A percentile compares a stretch with the other conserved stretches of the same genome.
phyloP scores from a whole-genome alignment of 30 jellyfish, hydroid and myxozoan species.

The Aurelia sp. region DNA sequence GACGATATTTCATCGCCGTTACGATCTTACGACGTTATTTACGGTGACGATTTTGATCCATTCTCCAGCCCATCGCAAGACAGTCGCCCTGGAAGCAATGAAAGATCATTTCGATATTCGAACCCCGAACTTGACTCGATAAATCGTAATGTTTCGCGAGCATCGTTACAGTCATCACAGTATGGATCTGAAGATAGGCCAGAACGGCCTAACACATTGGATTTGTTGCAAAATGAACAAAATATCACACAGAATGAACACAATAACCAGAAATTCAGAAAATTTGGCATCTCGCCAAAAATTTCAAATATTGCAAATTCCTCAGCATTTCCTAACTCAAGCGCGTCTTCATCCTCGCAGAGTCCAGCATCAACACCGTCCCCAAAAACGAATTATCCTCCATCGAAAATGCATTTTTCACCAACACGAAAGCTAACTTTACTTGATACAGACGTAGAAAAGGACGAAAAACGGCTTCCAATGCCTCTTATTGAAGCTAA shows the following conservation, averaged over 20 bases:
- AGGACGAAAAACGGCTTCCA: slow-evolving; percentile 39
- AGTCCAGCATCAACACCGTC: slow-evolving; percentile 99
- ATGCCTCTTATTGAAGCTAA: slow-evolving; percentile 19
- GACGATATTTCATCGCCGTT: slow-evolving; percentile 72
- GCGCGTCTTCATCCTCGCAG: slow-evolving; percentile 93
- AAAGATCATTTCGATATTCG: slow-evolving; percentile 54
- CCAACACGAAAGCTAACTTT: slow-evolving; percentile 40
- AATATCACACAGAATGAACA: not conserved
- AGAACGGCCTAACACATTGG: slow-evolving; percentile 87
- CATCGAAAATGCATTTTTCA: slow-evolving; percentile 21
- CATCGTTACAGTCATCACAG: slow-evolving; percentile 54
- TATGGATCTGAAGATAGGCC: slow-evolving; percentile 51
- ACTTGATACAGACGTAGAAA: slow-evolving; percentile 48
- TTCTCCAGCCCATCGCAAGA: slow-evolving; percentile 73
- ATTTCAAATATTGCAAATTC: slow-evolving; percentile 41
- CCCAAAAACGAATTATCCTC: slow-evolving; percentile 76
- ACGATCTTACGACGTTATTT: slow-evolving; percentile 61
- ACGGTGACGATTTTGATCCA: slow-evolving; percentile 82
- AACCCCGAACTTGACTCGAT: slow-evolving; percentile 68
- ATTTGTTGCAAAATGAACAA: slow-evolving; percentile 68
- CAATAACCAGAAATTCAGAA: slow-evolving; percentile 2
- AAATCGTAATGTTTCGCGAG: slow-evolving; percentile 51
- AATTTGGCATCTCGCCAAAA: slow-evolving; percentile 54
- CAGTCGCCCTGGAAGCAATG: slow-evolving; percentile 44
- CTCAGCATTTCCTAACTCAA: slow-evolving; percentile 91